phyloP scores from a whole-genome alignment of 2,888 invertebrate species.

The Ornithoptera priamus region DNA sequence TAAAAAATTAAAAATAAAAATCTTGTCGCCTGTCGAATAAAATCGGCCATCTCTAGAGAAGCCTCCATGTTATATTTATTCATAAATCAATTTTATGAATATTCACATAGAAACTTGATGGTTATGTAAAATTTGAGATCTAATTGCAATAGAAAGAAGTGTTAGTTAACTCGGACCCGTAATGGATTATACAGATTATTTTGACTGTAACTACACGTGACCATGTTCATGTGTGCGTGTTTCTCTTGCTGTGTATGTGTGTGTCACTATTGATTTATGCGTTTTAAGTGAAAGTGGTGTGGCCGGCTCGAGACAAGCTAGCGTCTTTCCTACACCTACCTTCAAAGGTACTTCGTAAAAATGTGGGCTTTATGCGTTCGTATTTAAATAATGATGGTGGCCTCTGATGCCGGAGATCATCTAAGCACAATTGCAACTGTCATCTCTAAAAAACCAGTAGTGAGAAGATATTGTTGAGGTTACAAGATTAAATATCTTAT shows the following conservation, averaged over 20 bases:
- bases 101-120: constrained; percentile 25
- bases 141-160: constrained; percentile 24
- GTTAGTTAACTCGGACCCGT: constrained; percentile 25
- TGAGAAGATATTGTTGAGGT: no score
- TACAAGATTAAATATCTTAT: no score
- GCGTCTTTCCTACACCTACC: constrained; percentile 17
- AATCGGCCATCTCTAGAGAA: neutral
- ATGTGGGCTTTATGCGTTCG: neutral
- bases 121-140: constrained; percentile 23
- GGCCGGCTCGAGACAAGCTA: constrained; percentile 22
- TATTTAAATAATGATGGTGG: no score
- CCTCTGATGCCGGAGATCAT: no score
- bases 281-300: constrained; percentile 30
- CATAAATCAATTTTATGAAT: constrained; percentile 23
- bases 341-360: constrained; percentile 16
- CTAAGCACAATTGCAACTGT: no score
- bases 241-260: constrained; percentile 12
- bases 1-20: neutral
- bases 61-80: constrained; percentile 10
- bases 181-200: constrained; percentile 27
- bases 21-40: constrained; percentile 16
- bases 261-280: constrained; percentile 27
- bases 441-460: no score
- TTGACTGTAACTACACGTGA: constrained; percentile 24
- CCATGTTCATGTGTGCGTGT: constrained; percentile 1